Evolutionary conservation across 1,140 invertebrate species (phyloP).

Genomic region (Batillaria attramentaria): DNA sequence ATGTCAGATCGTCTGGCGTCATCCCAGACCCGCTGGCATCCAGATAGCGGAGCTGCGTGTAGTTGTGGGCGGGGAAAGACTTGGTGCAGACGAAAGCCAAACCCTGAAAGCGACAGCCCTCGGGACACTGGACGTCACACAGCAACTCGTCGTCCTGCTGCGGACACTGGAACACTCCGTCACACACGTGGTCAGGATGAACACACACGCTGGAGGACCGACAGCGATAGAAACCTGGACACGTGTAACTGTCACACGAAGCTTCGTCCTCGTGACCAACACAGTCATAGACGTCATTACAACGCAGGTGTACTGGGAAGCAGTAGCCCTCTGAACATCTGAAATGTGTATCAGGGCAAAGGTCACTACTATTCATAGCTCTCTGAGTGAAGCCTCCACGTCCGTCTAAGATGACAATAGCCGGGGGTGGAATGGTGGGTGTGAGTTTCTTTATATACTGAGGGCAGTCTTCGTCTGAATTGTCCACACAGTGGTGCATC

Average conservation of each 20-base stretch:
- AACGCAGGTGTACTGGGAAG: constrained; percentile 14
- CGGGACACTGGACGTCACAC: background rate
- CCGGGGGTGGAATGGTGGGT: background rate
- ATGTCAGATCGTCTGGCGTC: background rate
- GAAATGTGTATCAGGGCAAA: background rate
- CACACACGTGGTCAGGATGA: constrained; percentile 22
- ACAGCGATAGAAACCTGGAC: constrained; percentile 27
- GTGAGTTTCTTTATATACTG: background rate
- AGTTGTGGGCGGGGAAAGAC: background rate
- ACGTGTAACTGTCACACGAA: background rate
- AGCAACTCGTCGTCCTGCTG: background rate
- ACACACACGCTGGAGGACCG: background rate
- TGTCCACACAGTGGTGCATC: constrained; percentile 17
- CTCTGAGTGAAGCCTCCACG: background rate
- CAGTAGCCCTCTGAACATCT: constrained; percentile 18
- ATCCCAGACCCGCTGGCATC: background rate
- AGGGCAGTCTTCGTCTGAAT: background rate
- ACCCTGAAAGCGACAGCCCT: background rate
- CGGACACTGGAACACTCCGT: constrained; percentile 23
- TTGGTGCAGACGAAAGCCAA: background rate
- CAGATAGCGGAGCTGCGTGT: no score
- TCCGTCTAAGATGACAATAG: background rate
- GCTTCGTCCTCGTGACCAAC: constrained; percentile 21
- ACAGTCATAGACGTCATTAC: constrained; percentile 27
- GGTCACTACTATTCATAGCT: background rate